Percentiles rank a stretch among this genome's conserved stretches.
These are phyloP conservation scores for Polypterus bichir DNA, from an alignment of 2,113 vertebrate genomes.

Conservation along the genomic window DNA sequence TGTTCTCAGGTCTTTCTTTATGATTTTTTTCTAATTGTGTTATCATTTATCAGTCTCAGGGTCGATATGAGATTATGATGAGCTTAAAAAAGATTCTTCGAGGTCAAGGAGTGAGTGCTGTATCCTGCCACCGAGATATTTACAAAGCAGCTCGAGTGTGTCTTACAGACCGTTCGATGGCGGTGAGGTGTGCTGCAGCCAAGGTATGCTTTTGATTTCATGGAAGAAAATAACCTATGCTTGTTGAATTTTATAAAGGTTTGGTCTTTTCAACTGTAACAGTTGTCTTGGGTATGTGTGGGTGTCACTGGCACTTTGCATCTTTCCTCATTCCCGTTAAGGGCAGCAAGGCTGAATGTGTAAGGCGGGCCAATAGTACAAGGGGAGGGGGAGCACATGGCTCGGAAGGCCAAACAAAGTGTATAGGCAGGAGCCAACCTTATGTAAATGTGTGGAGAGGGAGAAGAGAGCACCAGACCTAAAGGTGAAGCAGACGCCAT, in stretches of 20 bases:
- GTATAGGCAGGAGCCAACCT: too few relatives aligned
- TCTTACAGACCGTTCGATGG: slow-evolving; percentile 82
- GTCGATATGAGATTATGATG: slow-evolving; percentile 84
- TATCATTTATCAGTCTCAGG: slow-evolving; percentile 68
- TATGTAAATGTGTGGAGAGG: too few relatives aligned
- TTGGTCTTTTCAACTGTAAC: too few relatives aligned
- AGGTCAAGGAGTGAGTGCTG: slow-evolving; percentile 63
- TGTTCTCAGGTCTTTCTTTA: too few relatives aligned
- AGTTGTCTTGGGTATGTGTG: too few relatives aligned
- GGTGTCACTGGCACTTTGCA: not conserved
- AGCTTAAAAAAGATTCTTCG: slow-evolving; percentile 70
- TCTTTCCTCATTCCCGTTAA: not conserved
- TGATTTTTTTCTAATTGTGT: too few relatives aligned
- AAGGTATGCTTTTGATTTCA: slow-evolving; percentile 49
- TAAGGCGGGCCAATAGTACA: not conserved
- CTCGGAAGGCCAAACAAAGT: too few relatives aligned
- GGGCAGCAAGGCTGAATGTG: too few relatives aligned
- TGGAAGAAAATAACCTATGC: too few relatives aligned
- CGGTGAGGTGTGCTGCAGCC: slow-evolving; percentile 81
- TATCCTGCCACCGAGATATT: slow-evolving; percentile 73
- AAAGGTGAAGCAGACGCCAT: too few relatives aligned
- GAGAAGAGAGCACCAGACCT: too few relatives aligned
- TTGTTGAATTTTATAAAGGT: too few relatives aligned
- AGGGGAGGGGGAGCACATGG: not conserved
- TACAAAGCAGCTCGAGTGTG: slow-evolving; percentile 79